These are phyloP conservation scores for Microchrysa polita DNA, from an alignment of 2,888 invertebrate genomes.

Conservation along the genomic window DNA sequence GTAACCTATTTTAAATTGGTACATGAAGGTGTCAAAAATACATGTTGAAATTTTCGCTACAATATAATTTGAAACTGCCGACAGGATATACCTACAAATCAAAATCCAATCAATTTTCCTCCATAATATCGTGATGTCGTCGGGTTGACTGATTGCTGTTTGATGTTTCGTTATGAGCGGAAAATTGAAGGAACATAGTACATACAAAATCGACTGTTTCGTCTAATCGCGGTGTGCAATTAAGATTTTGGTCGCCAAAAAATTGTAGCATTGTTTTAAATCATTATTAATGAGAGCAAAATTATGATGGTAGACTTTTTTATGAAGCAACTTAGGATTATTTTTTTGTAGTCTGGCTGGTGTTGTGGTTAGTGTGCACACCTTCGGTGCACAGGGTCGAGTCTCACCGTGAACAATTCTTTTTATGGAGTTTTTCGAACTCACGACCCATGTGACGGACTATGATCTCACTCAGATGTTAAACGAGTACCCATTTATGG, in stretches of 20 bases:
- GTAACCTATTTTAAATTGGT: too few relatives aligned
- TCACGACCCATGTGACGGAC: too few relatives aligned
- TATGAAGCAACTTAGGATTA: too few relatives aligned
- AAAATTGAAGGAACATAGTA: conserved; percentile 18
- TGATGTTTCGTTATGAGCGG: conserved; percentile 32
- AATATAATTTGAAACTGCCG: conserved; percentile 34
- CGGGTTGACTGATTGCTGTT: conserved; percentile 37
- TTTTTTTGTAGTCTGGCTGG: too few relatives aligned
- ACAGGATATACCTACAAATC: conserved; percentile 29
- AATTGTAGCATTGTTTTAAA: background rate
- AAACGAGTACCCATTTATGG: too few relatives aligned
- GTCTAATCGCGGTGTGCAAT: background rate
- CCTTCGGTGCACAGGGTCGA: too few relatives aligned
- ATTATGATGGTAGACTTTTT: too few relatives aligned
- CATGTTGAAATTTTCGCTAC: conserved; percentile 7
- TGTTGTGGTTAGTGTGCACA: too few relatives aligned
- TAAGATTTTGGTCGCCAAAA: background rate
- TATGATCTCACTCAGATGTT: too few relatives aligned
- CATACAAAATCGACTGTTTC: background rate
- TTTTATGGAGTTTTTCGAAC: too few relatives aligned
- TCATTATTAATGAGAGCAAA: too few relatives aligned
- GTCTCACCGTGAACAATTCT: too few relatives aligned
- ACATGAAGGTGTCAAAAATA: conserved; percentile 24
- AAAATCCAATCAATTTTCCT: conserved; percentile 42
- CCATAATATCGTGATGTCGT: conserved; percentile 23